Percentiles rank a stretch among this genome's conserved stretches.
These are phyloP conservation scores for Acleris cristana DNA, from an alignment of 2,888 invertebrate genomes.

Conservation along the genomic window DNA sequence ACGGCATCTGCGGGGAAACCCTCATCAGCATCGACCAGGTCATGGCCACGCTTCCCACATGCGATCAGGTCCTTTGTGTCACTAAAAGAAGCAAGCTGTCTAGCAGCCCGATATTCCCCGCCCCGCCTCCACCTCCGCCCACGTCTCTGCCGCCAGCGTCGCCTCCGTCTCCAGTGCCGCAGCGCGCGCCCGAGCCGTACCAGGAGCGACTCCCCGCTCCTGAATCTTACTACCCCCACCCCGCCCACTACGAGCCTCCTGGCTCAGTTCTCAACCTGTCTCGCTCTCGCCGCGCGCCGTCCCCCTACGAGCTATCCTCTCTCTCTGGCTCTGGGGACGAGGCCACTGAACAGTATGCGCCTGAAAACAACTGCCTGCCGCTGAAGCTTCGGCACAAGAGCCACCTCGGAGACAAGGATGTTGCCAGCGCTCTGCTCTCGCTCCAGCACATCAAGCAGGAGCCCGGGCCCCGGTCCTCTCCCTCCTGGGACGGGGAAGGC, in stretches of 20 bases:
- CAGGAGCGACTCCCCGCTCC: conserved; percentile 76
- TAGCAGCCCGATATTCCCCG: conserved; percentile 81
- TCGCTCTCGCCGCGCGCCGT: conserved; percentile 85
- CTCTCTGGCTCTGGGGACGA: conserved; percentile 86
- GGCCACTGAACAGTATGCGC: conserved; percentile 80
- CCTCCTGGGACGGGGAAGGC: conserved; percentile 94
- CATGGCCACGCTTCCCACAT: conserved; percentile 91
- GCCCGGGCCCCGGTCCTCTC: conserved; percentile 90
- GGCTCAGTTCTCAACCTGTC: conserved; percentile 90
- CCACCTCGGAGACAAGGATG: conserved; percentile 94
- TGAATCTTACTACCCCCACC: conserved; percentile 77
- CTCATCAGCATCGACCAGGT: conserved; percentile 95
- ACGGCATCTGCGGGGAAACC: conserved; percentile 93
- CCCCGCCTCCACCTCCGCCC: conserved; percentile 80
- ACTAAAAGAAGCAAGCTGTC: conserved; percentile 87
- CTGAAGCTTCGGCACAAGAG: conserved; percentile 96
- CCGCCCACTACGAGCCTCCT: conserved; percentile 84
- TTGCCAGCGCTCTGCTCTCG: conserved; percentile 92
- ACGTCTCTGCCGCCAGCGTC: conserved; percentile 74
- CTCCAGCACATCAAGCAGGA: conserved; percentile 94
- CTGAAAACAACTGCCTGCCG: conserved; percentile 91
- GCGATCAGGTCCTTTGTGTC: conserved; percentile 92
- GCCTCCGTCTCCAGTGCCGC: conserved; percentile 81
- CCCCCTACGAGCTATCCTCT: conserved; percentile 92
- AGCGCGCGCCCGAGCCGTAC: conserved; percentile 80